These are phyloP conservation scores for Spongilla lacustris DNA, from an alignment of 37 sponge, comb jelly and placozoan genomes.

Conservation along the genomic window DNA sequence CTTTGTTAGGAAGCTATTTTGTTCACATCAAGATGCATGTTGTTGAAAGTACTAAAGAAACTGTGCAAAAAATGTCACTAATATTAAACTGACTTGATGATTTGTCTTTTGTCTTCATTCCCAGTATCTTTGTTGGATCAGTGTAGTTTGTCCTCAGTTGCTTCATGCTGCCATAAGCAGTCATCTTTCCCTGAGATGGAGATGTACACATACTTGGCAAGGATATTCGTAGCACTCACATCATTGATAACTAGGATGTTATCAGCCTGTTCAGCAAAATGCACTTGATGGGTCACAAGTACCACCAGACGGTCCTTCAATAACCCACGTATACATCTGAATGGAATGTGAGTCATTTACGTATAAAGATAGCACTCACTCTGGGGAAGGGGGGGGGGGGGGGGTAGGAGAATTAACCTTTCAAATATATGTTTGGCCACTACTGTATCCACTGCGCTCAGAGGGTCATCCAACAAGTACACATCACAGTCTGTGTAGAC, in stretches of 20 bases:
- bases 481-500: constrained; percentile 75
- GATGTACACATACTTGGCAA: neutral
- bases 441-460: constrained; percentile 84
- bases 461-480: constrained; percentile 87
- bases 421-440: constrained; percentile 80
- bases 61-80: too few species aligned
- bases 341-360: neutral
- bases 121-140: neutral
- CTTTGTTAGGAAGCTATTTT: too few species aligned
- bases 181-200: neutral
- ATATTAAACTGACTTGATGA: too few species aligned
- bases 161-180: neutral
- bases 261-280: constrained; percentile 10
- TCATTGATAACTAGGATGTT: constrained; percentile 4
- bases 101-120: too few species aligned
- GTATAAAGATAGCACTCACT: neutral
- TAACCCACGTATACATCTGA: neutral
- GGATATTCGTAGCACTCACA: too few species aligned
- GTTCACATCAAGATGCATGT: too few species aligned
- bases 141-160: neutral
- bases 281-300: constrained; percentile 12
- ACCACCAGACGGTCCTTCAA: neutral
- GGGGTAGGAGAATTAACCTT: constrained; percentile 19
- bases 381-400: too few species aligned
- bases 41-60: too few species aligned